Evolutionary conservation across 1,140 invertebrate species (phyloP).

Genomic region (Muscidifurax raptorellus): DNA sequence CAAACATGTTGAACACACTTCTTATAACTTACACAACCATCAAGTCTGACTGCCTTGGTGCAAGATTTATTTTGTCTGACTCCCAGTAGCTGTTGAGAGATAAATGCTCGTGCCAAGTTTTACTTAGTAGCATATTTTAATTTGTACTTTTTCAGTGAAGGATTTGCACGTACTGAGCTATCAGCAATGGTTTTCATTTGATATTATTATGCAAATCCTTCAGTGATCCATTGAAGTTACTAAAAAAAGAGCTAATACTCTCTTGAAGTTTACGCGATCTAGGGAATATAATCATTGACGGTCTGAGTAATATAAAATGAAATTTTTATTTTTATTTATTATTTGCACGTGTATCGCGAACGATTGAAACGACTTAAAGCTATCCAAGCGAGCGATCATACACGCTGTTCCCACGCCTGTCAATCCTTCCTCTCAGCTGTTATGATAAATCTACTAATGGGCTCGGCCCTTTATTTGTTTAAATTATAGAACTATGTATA

Average conservation of each 20-base stretch:
- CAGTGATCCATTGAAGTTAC: constrained; percentile 21
- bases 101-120: constrained; percentile 41
- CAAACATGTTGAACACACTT: neutral
- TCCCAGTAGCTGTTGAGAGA: constrained; percentile 46
- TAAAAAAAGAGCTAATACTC: constrained; percentile 33
- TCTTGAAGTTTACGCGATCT: neutral
- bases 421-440: constrained; percentile 9
- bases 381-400: constrained; percentile 29
- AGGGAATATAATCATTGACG: constrained; percentile 30
- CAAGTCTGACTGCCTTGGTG: constrained; percentile 2
- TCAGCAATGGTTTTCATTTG: neutral
- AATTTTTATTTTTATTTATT: constrained; percentile 38
- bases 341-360: constrained; percentile 24
- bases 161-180: constrained; percentile 28
- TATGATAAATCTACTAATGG: constrained; percentile 42
- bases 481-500: constrained; percentile 49
- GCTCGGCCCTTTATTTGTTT: constrained; percentile 45
- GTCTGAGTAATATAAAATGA: constrained; percentile 24
- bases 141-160: constrained; percentile 50
- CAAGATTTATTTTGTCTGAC: constrained; percentile 52
- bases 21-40: neutral
- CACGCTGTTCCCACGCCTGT: constrained; percentile 27
- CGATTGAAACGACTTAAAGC: constrained; percentile 42
- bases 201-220: constrained; percentile 37
- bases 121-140: constrained; percentile 32